Evolutionary conservation across 2,113 vertebrate species (phyloP), one percentile per base, ranked within the genome.

Genomic region (Actenoides hombroni): DNA sequence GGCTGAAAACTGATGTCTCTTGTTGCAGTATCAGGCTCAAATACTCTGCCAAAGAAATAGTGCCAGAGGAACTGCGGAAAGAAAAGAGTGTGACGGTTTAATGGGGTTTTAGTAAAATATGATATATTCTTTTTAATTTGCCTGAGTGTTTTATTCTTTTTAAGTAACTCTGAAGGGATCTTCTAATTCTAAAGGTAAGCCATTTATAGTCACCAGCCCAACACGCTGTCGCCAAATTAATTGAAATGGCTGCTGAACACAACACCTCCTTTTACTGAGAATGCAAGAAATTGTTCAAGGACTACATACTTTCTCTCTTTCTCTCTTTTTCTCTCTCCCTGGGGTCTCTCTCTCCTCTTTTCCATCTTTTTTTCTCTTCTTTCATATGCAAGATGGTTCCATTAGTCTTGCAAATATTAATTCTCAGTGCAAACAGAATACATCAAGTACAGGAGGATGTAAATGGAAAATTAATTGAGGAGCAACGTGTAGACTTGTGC

Each of bases 381-480:
- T 87, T 88, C 77, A 83, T 95, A 86, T 71, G 92, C 91, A 95
- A 85, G 95, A 94, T 95, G 88, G 83, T 97, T 97, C 85, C 90
- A 96, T 96, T 96, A 96, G 86, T 94, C 95, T 75, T 96, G 94
- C 94, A 97, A 97, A 97, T 81, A 97, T 97, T 97, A 97, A 97
- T 97, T 97, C 97, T 91, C 76, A 97, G 48, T 94, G 92, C 96
- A 97, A 97, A 97, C 96, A 97, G 80, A 97, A 75, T 83, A 63
- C 96, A 93, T 83, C 88, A 89, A 82, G 83, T 92, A 56, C 37
- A 68, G 85, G 87, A 82, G 67, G 90, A 95, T 81, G 94, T 94
- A 97, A 96, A 94, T 76, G 96, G 97, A 97, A 97, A 97, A 97
- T 97, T 97, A 97, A 97, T 96, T 95, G 93, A 95, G 77, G 57